Base-by-base conservation (phyloP, 2,797 vertebrate species). In the Sorex maritimensis region DNA sequence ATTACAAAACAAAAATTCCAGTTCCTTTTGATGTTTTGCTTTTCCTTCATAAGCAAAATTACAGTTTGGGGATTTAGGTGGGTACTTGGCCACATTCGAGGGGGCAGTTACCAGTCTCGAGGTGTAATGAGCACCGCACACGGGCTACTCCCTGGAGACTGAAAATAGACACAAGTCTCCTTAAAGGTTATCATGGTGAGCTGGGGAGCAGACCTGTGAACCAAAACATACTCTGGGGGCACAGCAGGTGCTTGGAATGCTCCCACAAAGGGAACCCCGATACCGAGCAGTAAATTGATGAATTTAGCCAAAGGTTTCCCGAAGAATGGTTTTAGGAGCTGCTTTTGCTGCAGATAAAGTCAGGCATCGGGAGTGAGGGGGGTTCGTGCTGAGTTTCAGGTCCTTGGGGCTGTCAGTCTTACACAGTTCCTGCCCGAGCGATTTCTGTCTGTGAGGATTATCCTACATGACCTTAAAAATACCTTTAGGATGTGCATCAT, bases 381-480 rank as follows among this genome's bases (percentile, higher is more conserved):
- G 2, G n/a, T n/a, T 89, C 65, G 58, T 46, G 15, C 49, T 61
- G 38, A 93, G 34, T 38, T 49, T 88, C 10, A 74, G 11, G 5
- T 52, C 49, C 13, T 11, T 79, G 38, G 65, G n/a, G 11, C 68
- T 91, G 0, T 41, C 28, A 58, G 8, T 63, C 6, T 9, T 2
- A 30, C 10, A 6, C 23, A 49, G 28, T 85, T 17, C 72, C 63
- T 58, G 52, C 28, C 28, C 67, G 6, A 52, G 21, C 55, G 55
- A 78, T n/a, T 77, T 86, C 67, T 77, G 11, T 46, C 86, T 11
- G 61, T 68, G 44, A 81, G 13, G n/a, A 15, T 81, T 52, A 21
- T 24, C 75, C 88, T 75, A 19, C 69, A 61, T 85, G 73, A 58
- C 41, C 46, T 89, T 89, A 69, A 65, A 74, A 75, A n/a, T 81